Evolutionary conservation across 1,140 invertebrate genomes (phyloP).

Genomic region (Spodoptera frugiperda): DNA sequence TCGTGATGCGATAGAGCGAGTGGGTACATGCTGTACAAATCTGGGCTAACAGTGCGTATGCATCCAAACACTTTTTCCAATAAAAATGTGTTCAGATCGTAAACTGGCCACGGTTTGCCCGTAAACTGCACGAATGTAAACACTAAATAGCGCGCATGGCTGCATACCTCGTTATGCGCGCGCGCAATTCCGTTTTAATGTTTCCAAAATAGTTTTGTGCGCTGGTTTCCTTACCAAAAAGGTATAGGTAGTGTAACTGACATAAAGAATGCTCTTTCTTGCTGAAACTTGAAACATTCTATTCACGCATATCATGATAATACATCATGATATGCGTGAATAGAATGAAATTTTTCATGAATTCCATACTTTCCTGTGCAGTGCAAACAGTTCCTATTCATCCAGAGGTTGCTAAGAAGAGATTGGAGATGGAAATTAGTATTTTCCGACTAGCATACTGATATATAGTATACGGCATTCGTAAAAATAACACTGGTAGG

Average conservation of each 20-base stretch:
- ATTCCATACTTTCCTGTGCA: no score
- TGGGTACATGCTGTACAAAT: neutral
- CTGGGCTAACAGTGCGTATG: neutral
- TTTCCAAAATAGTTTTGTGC: slow-evolving; percentile 36
- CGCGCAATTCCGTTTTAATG: slow-evolving; percentile 40
- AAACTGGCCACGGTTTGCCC: slow-evolving; percentile 20
- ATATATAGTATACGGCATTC: neutral
- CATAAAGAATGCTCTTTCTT: neutral
- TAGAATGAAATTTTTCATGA: no score
- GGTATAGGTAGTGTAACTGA: neutral
- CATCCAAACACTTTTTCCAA: neutral
- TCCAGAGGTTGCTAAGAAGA: no score
- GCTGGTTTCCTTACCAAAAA: slow-evolving; percentile 4
- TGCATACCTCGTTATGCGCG: slow-evolving; percentile 37
- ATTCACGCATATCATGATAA: no score
- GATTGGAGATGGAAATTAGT: no score
- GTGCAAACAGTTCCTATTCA: no score
- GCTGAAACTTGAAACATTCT: neutral
- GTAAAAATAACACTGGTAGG: neutral
- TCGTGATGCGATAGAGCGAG: neutral
- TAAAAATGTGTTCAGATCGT: slow-evolving; percentile 30
- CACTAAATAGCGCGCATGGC: slow-evolving; percentile 27
- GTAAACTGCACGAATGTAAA: slow-evolving; percentile 42
- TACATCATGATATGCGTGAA: no score
- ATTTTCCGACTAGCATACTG: no score